These are phyloP conservation scores for Oncorhynchus mykiss DNA, from an alignment of 2,113 vertebrate genomes.

Conservation along the genomic window DNA sequence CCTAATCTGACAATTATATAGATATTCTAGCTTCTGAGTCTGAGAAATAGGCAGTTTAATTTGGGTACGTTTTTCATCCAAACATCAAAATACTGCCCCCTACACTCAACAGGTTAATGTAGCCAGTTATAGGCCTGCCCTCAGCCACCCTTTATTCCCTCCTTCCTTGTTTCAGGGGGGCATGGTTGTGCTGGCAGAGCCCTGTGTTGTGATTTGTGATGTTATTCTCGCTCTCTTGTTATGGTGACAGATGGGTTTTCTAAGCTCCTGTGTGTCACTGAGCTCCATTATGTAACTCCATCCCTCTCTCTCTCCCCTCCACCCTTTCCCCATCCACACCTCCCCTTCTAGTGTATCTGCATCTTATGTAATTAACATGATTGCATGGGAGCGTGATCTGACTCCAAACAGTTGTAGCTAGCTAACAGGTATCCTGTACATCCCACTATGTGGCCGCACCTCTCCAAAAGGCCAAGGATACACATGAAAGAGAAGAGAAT, in stretches of 20 bases:
- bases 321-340: slow-evolving; percentile 30
- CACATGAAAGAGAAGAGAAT: too few species aligned
- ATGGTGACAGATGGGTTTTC: slow-evolving; percentile 59
- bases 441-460: neutral
- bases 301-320: neutral
- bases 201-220: slow-evolving; percentile 15
- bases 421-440: too few species aligned
- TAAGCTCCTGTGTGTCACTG: slow-evolving; percentile 58
- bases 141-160: neutral
- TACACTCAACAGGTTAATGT: too few species aligned
- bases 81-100: too few species aligned
- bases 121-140: neutral
- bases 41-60: too few species aligned
- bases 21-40: too few species aligned
- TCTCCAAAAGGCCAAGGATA: neutral
- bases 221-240: neutral
- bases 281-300: slow-evolving; percentile 59
- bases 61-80: too few species aligned
- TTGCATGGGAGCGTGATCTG: slow-evolving; percentile 13
- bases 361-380: slow-evolving; percentile 55
- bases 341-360: slow-evolving; percentile 21
- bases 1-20: too few species aligned
- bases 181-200: slow-evolving; percentile 2
- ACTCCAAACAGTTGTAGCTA: slow-evolving; percentile 1
- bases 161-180: neutral